phyloP scores from a whole-genome alignment of 2,888 invertebrate genomes.

The Acrobasis repandana region DNA sequence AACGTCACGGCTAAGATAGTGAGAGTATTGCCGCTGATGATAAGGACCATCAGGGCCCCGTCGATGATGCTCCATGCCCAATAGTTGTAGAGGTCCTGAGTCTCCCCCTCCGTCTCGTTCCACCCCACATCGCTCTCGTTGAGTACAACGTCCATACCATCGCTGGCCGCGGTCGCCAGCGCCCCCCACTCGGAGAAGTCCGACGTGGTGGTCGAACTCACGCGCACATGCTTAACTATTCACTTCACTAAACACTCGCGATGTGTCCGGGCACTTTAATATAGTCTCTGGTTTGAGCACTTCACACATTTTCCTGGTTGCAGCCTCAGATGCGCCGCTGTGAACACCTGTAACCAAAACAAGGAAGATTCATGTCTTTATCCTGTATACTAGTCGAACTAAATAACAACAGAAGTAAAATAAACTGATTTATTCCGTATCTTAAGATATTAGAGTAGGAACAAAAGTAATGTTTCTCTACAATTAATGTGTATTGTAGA shows the following conservation, averaged over 20 bases:
- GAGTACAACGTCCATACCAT: conserved; percentile 78
- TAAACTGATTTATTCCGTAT: no score
- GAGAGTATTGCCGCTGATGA: conserved; percentile 88
- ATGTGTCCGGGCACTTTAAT: conserved; percentile 42
- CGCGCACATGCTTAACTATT: conserved; percentile 63
- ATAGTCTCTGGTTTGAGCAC: conserved; percentile 47
- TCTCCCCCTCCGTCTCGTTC: conserved; percentile 57
- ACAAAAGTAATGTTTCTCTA: conserved; percentile 30
- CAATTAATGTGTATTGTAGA: conserved; percentile 33
- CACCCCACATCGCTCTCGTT: conserved; percentile 66
- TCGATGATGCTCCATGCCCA: conserved; percentile 87
- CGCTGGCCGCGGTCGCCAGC: conserved; percentile 77
- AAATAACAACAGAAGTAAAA: no score
- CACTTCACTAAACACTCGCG: conserved; percentile 56
- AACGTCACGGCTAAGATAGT: conserved; percentile 89
- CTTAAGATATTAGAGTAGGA: neutral
- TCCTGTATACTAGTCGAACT: no score
- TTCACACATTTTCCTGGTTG: conserved; percentile 52
- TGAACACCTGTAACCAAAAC: conserved; percentile 50
- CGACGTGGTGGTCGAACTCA: conserved; percentile 74
- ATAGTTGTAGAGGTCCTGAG: conserved; percentile 68
- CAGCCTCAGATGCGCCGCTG: conserved; percentile 33
- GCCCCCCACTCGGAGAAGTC: conserved; percentile 67
- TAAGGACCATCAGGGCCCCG: conserved; percentile 85
- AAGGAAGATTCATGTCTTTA: neutral